A percentile compares a stretch with the other conserved stretches of the same genome.
Conservation (phyloP, 2,888 invertebrate species). For the Panzeria rudis region DNA sequence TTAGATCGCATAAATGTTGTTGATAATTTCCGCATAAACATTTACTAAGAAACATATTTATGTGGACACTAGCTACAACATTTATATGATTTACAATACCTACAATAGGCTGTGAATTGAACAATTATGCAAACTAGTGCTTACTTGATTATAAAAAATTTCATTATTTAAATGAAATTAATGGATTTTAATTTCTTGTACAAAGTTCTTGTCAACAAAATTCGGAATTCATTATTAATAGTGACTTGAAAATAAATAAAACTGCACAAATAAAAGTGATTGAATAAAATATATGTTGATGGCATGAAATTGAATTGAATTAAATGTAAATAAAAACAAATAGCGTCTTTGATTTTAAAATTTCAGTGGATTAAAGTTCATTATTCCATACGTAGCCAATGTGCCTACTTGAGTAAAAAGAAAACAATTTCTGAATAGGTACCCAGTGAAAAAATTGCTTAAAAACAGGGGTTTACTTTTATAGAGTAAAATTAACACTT, state of each 20-base stretch:
- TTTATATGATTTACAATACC: too few relatives aligned
- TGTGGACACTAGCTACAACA: too few relatives aligned
- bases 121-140: not conserved
- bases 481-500: too few relatives aligned
- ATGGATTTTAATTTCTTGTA: not conserved
- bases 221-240: slow-evolving; percentile 35
- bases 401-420: not conserved
- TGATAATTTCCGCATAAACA: too few relatives aligned
- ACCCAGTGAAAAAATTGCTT: too few relatives aligned
- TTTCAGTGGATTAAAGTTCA: not conserved
- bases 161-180: slow-evolving; percentile 25
- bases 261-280: slow-evolving; percentile 13
- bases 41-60: too few relatives aligned
- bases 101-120: too few relatives aligned
- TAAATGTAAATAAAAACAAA: slow-evolving; percentile 26
- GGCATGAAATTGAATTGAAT: slow-evolving; percentile 30
- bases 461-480: too few relatives aligned
- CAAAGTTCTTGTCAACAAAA: slow-evolving; percentile 47
- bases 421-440: too few relatives aligned
- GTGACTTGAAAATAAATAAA: slow-evolving; percentile 23
- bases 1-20: too few relatives aligned
- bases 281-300: slow-evolving; percentile 38
- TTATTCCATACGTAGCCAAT: not conserved
- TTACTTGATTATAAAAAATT: slow-evolving; percentile 6
- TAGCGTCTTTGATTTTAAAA: not conserved